Evolutionary conservation across 2,113 vertebrate species (phyloP).

Genomic region (Elaphurus davidianus): DNA sequence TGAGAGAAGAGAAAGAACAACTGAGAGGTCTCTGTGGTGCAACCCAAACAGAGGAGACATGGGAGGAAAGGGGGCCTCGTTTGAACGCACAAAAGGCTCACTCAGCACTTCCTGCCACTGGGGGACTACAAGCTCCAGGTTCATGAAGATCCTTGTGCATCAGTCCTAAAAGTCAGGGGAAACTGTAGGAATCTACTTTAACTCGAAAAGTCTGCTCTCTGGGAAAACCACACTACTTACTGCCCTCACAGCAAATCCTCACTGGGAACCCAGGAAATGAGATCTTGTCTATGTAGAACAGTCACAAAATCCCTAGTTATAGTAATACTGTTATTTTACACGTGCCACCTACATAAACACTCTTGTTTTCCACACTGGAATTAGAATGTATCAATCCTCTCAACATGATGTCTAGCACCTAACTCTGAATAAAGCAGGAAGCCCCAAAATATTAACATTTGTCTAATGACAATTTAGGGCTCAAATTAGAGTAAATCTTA

Average conservation of each 20-base stretch:
- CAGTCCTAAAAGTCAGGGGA: not conserved
- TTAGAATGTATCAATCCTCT: not conserved
- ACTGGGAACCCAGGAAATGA: not conserved
- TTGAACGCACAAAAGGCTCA: not conserved
- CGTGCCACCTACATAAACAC: not conserved
- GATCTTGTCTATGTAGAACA: not conserved
- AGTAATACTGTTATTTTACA: conserved; percentile 16
- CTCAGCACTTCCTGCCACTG: not conserved
- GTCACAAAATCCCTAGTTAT: not conserved
- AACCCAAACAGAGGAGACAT: not conserved
- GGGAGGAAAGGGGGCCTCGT: accelerated
- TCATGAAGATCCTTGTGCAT: not conserved
- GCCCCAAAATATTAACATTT: not conserved
- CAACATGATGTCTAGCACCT: not conserved
- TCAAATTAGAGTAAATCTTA: not conserved
- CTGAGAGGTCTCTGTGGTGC: not conserved
- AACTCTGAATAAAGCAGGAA: not conserved
- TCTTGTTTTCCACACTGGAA: not conserved
- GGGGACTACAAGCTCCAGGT: not conserved
- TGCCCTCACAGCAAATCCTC: not conserved
- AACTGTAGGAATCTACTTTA: not conserved
- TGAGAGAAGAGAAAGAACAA: not conserved
- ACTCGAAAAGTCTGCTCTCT: not conserved
- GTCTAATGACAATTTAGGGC: not conserved
- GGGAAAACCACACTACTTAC: not conserved